phyloP scores from a whole-genome alignment of 2,797 vertebrate genomes.

The Echiichthys vipera region DNA sequence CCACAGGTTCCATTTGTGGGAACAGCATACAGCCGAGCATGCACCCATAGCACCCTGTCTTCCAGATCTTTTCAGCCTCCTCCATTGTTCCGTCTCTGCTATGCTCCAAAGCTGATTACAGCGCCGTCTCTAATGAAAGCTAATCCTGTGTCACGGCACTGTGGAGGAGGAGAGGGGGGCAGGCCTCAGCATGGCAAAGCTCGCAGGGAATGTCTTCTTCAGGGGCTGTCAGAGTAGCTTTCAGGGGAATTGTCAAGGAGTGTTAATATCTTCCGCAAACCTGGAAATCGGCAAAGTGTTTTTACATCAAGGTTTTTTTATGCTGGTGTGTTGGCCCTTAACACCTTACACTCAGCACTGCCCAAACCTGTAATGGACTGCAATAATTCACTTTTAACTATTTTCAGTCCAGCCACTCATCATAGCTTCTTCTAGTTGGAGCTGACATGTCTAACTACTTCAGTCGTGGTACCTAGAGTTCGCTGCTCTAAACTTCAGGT shows the following conservation, averaged over 20 bases:
- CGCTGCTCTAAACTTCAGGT: background rate
- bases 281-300: conserved; percentile 46
- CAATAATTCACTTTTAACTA: conserved; percentile 21
- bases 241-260: conserved; percentile 61
- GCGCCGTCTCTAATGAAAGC: conserved; percentile 81
- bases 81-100: conserved; percentile 75
- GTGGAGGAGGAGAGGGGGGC: conserved; percentile 51
- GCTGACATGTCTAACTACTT: background rate
- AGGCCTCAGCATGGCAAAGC: conserved; percentile 62
- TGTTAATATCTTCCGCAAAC: conserved; percentile 56
- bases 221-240: conserved; percentile 70
- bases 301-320: conserved; percentile 14
- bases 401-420: conserved; percentile 2
- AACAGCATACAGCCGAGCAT: conserved; percentile 40
- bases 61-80: conserved; percentile 73
- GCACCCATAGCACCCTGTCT: conserved; percentile 60
- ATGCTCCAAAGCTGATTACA: conserved; percentile 83
- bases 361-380: background rate
- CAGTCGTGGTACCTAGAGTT: background rate
- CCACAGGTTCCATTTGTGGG: conserved; percentile 46
- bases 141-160: conserved; percentile 83
- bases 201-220: conserved; percentile 77
- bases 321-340: background rate
- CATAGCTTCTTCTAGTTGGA: conserved; percentile 4
- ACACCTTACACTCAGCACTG: background rate